phyloP scores from a whole-genome alignment of 2,113 vertebrate genomes.

The Cephalophus harveyi region DNA sequence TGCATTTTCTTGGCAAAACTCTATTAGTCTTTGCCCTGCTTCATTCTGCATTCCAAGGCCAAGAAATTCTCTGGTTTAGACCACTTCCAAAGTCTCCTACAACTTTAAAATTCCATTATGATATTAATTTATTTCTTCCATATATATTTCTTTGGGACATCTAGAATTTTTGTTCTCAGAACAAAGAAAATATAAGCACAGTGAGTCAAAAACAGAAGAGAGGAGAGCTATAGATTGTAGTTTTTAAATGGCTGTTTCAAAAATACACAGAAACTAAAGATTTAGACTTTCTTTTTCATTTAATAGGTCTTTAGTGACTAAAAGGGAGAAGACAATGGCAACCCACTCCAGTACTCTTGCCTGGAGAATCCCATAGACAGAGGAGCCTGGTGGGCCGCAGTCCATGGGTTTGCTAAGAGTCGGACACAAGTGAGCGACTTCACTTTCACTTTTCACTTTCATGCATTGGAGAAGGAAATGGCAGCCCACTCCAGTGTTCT shows the following conservation, averaged over 20 bases:
- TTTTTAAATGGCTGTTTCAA: conserved; percentile 1
- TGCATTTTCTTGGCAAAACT: too few relatives aligned
- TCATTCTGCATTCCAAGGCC: too few relatives aligned
- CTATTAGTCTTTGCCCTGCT: too few relatives aligned
- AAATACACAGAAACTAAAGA: neutral
- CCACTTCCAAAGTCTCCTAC: neutral
- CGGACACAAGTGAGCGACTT: too few relatives aligned
- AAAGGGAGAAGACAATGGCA: too few relatives aligned
- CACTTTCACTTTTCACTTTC: too few relatives aligned
- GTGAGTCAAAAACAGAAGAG: neutral
- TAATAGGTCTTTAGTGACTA: neutral
- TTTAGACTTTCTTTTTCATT: conserved; percentile 14
- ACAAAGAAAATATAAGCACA: conserved; percentile 5
- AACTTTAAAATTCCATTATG: neutral
- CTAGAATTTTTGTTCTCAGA: neutral
- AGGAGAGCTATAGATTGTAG: neutral
- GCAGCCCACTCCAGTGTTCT: too few relatives aligned
- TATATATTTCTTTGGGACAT: neutral
- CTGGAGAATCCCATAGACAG: too few relatives aligned
- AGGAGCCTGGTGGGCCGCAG: too few relatives aligned
- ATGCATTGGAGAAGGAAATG: too few relatives aligned
- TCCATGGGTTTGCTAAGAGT: too few relatives aligned
- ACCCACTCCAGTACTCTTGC: too few relatives aligned
- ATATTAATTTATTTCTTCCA: neutral
- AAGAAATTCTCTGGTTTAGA: neutral